Base-by-base conservation (phyloP, 2,113 vertebrate species). In the Orycteropus afer region DNA sequence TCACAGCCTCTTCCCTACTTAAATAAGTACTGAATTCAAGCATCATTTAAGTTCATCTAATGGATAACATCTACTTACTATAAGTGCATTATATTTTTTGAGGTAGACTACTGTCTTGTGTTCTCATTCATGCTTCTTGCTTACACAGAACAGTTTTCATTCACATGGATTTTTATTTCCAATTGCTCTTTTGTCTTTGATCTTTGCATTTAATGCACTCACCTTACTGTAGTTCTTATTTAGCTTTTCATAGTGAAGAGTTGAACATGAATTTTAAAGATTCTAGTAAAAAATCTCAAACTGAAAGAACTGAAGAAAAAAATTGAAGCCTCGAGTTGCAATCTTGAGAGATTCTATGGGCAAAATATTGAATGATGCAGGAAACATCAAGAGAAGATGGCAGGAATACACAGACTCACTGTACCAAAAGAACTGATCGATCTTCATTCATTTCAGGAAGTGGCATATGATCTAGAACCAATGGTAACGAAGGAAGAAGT, bases 271-370 rank as follows among this genome's bases (percentile, higher is more conserved):
- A 81, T 81, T 91, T 91, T 29, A 76, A 7, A 18, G 40, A 2
- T 69, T 80, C 4, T 87, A 95, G 5, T 87, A 85, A 87, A 18
- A 89, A 80, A 71, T 85, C 53, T 51, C 42, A 88, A n/a, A n/a
- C n/a, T n/a, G n/a, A n/a, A n/a, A n/a, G n/a, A n/a, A n/a, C n/a
- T n/a, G n/a, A n/a, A n/a, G n/a, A n/a, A n/a, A n/a, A n/a, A n/a
- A n/a, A n/a, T n/a, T n/a, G n/a, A n/a, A n/a, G n/a, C n/a, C n/a
- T n/a, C n/a, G n/a, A n/a, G n/a, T n/a, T n/a, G n/a, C n/a, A n/a
- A n/a, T n/a, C n/a, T n/a, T n/a, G n/a, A n/a, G n/a, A n/a, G n/a
- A n/a, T n/a, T n/a, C n/a, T n/a, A n/a, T n/a, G n/a, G n/a, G n/a
- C n/a, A n/a, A n/a, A n/a, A n/a, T n/a, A n/a, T n/a, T n/a, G n/a